These are phyloP conservation scores for Pseudococcus viburni DNA, from an alignment of 2,888 invertebrate species.

Conservation along the genomic window DNA sequence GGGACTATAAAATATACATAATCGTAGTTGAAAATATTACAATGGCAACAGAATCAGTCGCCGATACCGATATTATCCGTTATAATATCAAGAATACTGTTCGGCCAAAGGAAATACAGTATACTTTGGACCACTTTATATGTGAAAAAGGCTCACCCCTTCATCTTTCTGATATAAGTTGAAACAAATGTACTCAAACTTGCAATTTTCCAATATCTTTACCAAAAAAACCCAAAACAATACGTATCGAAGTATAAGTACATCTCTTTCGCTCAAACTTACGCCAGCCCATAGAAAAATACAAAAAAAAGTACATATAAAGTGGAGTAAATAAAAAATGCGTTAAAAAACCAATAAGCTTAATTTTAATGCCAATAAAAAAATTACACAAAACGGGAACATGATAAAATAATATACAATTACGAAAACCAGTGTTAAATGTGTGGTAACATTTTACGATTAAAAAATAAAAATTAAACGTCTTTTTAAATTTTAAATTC, in stretches of 20 bases:
- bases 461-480: neutral
- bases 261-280: neutral
- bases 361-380: neutral
- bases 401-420: constrained; percentile 15
- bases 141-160: neutral
- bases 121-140: neutral
- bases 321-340: constrained; percentile 17
- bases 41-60: neutral
- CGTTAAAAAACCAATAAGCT: neutral
- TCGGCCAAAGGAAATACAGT: neutral
- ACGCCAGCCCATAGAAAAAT: neutral
- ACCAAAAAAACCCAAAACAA: too few relatives aligned
- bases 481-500: neutral
- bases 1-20: too few relatives aligned
- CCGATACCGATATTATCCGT: neutral
- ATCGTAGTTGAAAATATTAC: too few relatives aligned
- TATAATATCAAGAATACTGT: constrained; percentile 15
- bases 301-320: neutral
- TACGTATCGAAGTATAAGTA: neutral
- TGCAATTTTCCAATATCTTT: too few relatives aligned
- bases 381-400: neutral
- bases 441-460: constrained; percentile 18
- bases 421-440: neutral
- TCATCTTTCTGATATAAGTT: neutral
- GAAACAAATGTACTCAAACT: neutral